phyloP scores from a whole-genome alignment of 35 echinoderm and acorn worm species.

The Ptychodera flava region DNA sequence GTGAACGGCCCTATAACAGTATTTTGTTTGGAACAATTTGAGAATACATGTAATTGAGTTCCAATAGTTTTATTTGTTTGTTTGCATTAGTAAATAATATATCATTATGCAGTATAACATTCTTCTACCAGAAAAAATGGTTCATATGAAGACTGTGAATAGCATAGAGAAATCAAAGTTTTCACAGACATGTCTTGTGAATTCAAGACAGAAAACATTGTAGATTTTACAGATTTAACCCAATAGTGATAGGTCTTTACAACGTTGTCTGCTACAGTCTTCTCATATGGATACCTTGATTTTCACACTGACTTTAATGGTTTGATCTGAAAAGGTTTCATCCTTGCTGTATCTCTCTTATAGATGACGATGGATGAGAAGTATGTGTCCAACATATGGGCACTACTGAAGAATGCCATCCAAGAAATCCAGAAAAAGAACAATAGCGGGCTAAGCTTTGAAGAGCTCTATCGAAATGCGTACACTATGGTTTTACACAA shows the following conservation, averaged over 20 bases:
- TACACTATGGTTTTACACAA: constrained; percentile 99
- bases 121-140: too few relatives aligned
- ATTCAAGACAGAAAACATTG: neutral
- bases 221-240: too few relatives aligned
- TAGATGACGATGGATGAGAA: constrained; percentile 98
- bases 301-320: neutral
- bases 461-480: constrained; percentile 94
- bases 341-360: constrained; percentile 12
- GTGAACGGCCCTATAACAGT: too few relatives aligned
- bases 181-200: neutral
- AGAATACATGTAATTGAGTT: too few relatives aligned
- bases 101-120: too few relatives aligned
- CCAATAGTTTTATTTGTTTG: too few relatives aligned
- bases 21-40: too few relatives aligned
- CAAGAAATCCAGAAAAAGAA: constrained; percentile 98
- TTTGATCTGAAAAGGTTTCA: neutral
- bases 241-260: too few relatives aligned
- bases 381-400: constrained; percentile 98
- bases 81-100: too few relatives aligned
- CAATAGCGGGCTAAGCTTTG: constrained; percentile 98
- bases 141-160: too few relatives aligned
- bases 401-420: constrained; percentile 86
- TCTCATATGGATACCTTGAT: neutral
- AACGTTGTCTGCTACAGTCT: neutral
- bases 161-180: neutral